Conservation (phyloP, 2,888 invertebrate genomes). For the Mesodorylaimus sp. region DNA sequence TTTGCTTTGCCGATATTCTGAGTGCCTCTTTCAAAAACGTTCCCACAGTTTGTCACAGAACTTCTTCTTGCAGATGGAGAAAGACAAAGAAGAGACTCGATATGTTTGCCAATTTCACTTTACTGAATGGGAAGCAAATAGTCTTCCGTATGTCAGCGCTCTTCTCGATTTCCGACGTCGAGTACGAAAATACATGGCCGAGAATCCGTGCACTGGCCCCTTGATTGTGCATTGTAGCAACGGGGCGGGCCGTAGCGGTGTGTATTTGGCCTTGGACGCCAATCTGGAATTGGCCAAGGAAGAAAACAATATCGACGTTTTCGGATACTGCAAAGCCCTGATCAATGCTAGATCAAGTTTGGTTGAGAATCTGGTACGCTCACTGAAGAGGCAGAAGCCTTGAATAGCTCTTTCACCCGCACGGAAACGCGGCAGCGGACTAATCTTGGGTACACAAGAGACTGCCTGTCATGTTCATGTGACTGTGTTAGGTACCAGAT, state of each 20-base stretch:
- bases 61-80: too few relatives aligned
- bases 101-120: constrained; percentile 89
- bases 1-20: too few relatives aligned
- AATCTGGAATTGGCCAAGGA: constrained; percentile 81
- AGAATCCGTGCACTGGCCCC: constrained; percentile 47
- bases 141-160: constrained; percentile 83
- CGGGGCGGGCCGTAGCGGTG: constrained; percentile 86
- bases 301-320: constrained; percentile 73
- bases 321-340: constrained; percentile 73
- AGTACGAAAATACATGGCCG: constrained; percentile 68
- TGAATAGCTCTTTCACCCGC: too few relatives aligned
- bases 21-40: too few relatives aligned
- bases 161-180: constrained; percentile 78
- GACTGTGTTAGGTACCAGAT: too few relatives aligned
- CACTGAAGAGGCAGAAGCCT: too few relatives aligned
- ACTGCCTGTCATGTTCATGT: too few relatives aligned
- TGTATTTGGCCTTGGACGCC: constrained; percentile 82
- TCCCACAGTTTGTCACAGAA: too few relatives aligned
- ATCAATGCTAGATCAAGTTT: constrained; percentile 72
- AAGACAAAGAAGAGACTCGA: too few relatives aligned
- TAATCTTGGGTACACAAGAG: too few relatives aligned
- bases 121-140: constrained; percentile 92
- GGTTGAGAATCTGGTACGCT: constrained; percentile 64
- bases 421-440: too few relatives aligned
- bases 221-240: constrained; percentile 97